A percentile compares a stretch with the other conserved stretches of the same genome.
These are phyloP conservation scores for Chondrosia reniformis DNA, from an alignment of 37 sponge, comb jelly and placozoan genomes.

Conservation along the genomic window DNA sequence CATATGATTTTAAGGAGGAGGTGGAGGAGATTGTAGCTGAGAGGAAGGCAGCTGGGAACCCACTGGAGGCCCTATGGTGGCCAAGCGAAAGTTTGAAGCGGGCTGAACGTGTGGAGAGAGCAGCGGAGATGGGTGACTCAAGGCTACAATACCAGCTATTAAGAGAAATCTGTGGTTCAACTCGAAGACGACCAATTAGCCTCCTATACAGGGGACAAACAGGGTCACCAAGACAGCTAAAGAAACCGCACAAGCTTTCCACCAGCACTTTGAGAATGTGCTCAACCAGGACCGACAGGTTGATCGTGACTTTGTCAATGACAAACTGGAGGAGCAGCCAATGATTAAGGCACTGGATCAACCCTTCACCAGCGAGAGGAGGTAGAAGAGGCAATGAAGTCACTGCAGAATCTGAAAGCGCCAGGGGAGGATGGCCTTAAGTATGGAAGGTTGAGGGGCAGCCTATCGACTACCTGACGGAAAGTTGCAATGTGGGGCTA, in stretches of 20 bases:
- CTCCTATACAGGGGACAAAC: conserved; percentile 1
- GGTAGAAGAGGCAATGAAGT: not conserved
- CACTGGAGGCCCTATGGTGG: too few relatives aligned
- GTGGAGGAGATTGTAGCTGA: too few relatives aligned
- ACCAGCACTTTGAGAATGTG: not conserved
- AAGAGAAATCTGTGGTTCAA: not conserved
- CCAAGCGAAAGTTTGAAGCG: too few relatives aligned
- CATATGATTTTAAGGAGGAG: not conserved
- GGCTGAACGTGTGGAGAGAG: too few relatives aligned
- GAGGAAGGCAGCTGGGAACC: conserved; percentile 1
- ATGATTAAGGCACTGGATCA: not conserved
- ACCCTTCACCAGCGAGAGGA: not conserved
- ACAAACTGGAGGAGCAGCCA: conserved; percentile 1
- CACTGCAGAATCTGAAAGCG: not conserved
- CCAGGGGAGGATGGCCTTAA: not conserved
- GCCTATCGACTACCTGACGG: not conserved
- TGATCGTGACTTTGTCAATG: not conserved
- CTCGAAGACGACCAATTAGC: not conserved
- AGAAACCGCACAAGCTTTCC: not conserved
- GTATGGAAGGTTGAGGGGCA: not conserved
- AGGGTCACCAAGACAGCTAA: conserved; percentile 3
- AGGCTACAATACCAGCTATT: too few relatives aligned
- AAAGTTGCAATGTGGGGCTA: not conserved
- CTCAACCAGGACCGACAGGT: not conserved
- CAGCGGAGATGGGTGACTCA: not conserved